Base-by-base conservation (phyloP, 2,797 vertebrate genomes). In the Remorina albescens region DNA sequence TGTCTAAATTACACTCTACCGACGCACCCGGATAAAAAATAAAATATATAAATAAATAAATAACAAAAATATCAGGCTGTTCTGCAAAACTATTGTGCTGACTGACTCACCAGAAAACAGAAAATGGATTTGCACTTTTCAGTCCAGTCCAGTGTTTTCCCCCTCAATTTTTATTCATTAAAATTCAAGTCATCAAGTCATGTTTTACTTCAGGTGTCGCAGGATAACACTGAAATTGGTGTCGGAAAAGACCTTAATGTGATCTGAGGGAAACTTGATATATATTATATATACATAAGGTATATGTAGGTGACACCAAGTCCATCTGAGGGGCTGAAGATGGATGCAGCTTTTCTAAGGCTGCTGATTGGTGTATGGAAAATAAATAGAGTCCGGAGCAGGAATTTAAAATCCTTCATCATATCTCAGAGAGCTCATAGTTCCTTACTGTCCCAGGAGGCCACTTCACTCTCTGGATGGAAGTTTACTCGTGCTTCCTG, bases 61-160 rank as follows among this genome's bases (percentile, higher is more conserved):
- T 55, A 60, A 41, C 15, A 60, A 16, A 86, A 80, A 85, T 77
- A 64, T 76, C 67, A 73, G 44, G 60, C 34, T 57, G 54, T 7
- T 28, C 55, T 41, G 55, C 1, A 72, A 41, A 75, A 56, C 39
- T 74, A 10, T 42, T 70, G 8, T 80, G n/a, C n/a, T n/a, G n/a
- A n/a, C n/a, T n/a, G 75, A 86, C 50, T 72, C 74, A 76, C 55
- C 75, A 71, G 25, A 60, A 80, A 68, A 68, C 51, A 70, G 32
- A 1, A 61, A 62, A 78, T 74, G 26, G 11, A 55, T 54, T 21
- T 21, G 46, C 18, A 30, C 59, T 66, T 67, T 67, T 36, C 39
- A 51, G 16, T 51, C 25, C 37, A 49, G 15, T 44, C 26, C 30
- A 61, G 32, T 46, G 26, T 41, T 26, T 61, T 75, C 57, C 15